These are phyloP conservation scores for Phoenoteleia sp. DNA, from an alignment of 2,888 invertebrate species.

Conservation along the genomic window DNA sequence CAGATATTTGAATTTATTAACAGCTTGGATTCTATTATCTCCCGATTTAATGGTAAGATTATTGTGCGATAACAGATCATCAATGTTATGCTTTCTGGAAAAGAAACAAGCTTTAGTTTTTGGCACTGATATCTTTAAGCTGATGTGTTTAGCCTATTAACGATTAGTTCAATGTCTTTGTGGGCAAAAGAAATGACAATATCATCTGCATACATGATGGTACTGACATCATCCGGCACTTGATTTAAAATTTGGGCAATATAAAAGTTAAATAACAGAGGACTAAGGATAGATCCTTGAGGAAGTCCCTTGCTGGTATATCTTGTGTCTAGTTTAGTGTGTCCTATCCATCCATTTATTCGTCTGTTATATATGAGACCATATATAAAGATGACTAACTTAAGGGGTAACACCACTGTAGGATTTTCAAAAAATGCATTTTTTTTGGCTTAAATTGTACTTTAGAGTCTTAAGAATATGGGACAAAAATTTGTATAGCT, in stretches of 20 bases:
- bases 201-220: slow-evolving; percentile 12
- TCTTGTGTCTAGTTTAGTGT: not conserved
- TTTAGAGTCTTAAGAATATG: too few species aligned
- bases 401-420: too few species aligned
- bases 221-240: not conserved
- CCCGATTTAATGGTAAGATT: too few species aligned
- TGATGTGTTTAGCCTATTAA: not conserved
- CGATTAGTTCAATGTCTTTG: not conserved
- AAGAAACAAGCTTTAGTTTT: slow-evolving; percentile 14
- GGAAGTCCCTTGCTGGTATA: not conserved
- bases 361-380: not conserved
- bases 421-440: too few species aligned
- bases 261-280: slow-evolving; percentile 1
- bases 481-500: too few species aligned
- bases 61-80: too few species aligned
- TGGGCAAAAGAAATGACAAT: not conserved
- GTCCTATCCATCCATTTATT: not conserved
- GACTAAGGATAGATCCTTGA: slow-evolving; percentile 5
- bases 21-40: too few species aligned
- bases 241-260: not conserved
- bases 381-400: not conserved
- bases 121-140: not conserved
- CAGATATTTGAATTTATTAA: not conserved
- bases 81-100: not conserved
- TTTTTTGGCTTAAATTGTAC: too few species aligned